phyloP scores from a whole-genome alignment of 2,113 vertebrate species.

The Trinectes maculatus region DNA sequence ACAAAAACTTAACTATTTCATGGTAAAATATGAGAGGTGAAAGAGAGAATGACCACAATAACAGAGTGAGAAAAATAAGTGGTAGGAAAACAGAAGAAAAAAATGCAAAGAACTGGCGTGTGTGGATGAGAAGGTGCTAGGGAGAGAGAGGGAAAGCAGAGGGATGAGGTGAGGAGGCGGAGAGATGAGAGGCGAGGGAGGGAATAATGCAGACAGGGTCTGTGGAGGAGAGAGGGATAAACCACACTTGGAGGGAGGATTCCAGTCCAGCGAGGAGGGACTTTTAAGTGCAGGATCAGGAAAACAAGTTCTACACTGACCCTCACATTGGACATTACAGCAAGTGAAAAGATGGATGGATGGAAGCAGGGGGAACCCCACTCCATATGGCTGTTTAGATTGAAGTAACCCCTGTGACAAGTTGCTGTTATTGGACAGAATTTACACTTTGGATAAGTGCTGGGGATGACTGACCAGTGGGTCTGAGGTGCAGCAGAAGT shows the following conservation, averaged over 20 bases:
- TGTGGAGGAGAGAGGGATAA: constrained; percentile 57
- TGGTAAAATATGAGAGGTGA: constrained; percentile 25
- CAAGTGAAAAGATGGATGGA: constrained; percentile 35
- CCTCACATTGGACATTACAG: constrained; percentile 16
- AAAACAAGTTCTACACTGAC: constrained; percentile 20
- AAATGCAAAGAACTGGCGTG: constrained; percentile 32
- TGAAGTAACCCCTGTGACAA: constrained; percentile 20
- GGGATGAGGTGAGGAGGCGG: constrained; percentile 67
- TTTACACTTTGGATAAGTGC: constrained; percentile 8
- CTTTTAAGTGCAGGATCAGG: constrained; percentile 42
- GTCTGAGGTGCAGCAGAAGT: constrained; percentile 40
- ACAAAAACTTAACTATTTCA: constrained; percentile 33
- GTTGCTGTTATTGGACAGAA: background rate
- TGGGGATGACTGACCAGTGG: constrained; percentile 13
- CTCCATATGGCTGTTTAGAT: constrained; percentile 33
- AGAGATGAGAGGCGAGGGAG: constrained; percentile 65
- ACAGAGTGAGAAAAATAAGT: constrained; percentile 49
- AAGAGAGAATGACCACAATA: constrained; percentile 35
- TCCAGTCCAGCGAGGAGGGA: constrained; percentile 56
- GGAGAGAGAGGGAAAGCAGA: constrained; percentile 27
- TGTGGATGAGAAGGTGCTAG: constrained; percentile 4
- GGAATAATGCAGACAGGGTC: constrained; percentile 55
- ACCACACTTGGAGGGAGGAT: constrained; percentile 63
- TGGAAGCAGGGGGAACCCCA: constrained; percentile 10
- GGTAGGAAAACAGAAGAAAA: constrained; percentile 43